phyloP scores from a whole-genome alignment of 2,113 vertebrate species.

The Anguilla rostrata region DNA sequence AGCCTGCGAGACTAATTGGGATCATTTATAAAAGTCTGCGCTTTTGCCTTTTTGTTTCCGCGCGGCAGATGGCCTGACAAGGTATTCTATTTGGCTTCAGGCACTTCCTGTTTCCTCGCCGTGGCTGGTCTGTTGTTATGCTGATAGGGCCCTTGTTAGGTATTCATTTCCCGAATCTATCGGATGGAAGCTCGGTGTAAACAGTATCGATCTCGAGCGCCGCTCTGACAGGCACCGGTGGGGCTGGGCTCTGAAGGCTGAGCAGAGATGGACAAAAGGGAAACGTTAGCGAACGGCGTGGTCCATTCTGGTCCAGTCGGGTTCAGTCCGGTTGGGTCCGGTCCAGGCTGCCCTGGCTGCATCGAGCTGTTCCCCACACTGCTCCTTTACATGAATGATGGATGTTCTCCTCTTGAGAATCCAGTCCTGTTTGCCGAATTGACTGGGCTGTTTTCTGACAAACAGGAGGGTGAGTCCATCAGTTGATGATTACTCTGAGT shows the following conservation, averaged over 20 bases:
- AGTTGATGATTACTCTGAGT: background rate
- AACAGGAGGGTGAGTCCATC: conserved; percentile 2
- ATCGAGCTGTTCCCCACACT: background rate
- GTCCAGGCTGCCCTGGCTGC: no score
- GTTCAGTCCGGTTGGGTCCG: no score
- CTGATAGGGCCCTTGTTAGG: conserved; percentile 7
- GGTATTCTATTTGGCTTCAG: background rate
- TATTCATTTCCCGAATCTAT: conserved; percentile 5
- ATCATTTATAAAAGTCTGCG: background rate
- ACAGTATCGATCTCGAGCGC: conserved; percentile 10
- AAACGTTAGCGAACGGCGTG: background rate
- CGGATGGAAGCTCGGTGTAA: background rate
- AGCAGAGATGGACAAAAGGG: background rate
- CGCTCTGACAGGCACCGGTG: background rate
- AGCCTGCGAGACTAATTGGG: background rate
- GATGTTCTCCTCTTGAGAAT: background rate
- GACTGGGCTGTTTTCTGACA: background rate
- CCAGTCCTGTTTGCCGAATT: conserved; percentile 1
- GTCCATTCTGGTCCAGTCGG: background rate
- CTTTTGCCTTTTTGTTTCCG: conserved; percentile 2
- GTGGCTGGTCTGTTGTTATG: background rate
- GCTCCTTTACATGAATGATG: background rate
- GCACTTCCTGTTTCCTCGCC: background rate
- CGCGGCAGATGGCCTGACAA: background rate
- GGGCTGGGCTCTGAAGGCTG: background rate